These are phyloP conservation scores for Lerema accius DNA, from an alignment of 1,140 invertebrate genomes.

Conservation along the genomic window DNA sequence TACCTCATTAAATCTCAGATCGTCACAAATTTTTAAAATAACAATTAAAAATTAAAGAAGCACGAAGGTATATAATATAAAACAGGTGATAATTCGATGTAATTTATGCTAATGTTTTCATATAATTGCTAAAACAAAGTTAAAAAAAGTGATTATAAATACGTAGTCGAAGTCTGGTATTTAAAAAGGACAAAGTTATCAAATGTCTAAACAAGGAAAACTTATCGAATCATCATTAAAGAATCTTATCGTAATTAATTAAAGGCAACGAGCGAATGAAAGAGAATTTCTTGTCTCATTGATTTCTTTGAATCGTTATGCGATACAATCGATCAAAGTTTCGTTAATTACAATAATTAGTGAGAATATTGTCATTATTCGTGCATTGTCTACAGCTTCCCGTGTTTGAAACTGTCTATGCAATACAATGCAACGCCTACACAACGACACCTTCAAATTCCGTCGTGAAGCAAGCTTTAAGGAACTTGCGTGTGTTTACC, in stretches of 20 bases:
- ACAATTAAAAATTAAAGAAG: too few relatives aligned
- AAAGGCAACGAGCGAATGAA: conserved; percentile 8
- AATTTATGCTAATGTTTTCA: too few relatives aligned
- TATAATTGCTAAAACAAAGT: too few relatives aligned
- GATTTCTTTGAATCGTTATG: conserved; percentile 7
- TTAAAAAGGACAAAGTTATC: too few relatives aligned
- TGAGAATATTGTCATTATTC: conserved; percentile 19
- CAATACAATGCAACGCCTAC: conserved; percentile 16
- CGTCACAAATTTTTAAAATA: too few relatives aligned
- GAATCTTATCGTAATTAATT: neutral
- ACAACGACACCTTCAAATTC: conserved; percentile 9
- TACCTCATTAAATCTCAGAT: too few relatives aligned
- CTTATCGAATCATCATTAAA: too few relatives aligned
- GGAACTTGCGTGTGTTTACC: neutral
- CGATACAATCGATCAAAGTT: conserved; percentile 28
- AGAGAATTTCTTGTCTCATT: conserved; percentile 9
- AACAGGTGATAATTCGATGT: too few relatives aligned
- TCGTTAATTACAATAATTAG: conserved; percentile 30
- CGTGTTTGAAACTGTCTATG: neutral
- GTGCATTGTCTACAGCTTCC: conserved; percentile 9
- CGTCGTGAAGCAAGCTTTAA: conserved; percentile 15
- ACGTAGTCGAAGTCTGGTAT: too few relatives aligned
- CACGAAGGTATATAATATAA: too few relatives aligned
- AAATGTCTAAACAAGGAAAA: too few relatives aligned
- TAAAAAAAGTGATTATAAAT: too few relatives aligned